Evolutionary conservation across 1,140 invertebrate genomes (phyloP), one percentile per base, ranked within the genome.

Genomic region (Nephotettix cincticeps): DNA sequence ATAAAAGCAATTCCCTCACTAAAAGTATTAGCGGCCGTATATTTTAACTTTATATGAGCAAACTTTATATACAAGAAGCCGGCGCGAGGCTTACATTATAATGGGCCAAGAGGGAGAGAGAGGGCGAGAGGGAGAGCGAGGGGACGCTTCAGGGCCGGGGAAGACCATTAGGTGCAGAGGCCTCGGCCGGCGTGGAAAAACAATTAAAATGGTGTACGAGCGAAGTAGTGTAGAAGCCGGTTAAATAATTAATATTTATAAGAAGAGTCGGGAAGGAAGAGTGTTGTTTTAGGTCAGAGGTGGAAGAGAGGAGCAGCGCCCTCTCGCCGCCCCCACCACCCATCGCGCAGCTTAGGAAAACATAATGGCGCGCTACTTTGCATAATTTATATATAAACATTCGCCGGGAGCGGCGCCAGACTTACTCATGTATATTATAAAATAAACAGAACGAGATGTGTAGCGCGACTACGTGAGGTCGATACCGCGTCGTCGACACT

Each of bases 351-450:
- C 25, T 61, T 61, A 61, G 56, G 56, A 67, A 67, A 67, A 67
- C 64, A 67, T 67, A 67, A 67, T 67, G 64, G 64, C 32, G 23
- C 64, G 21, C 64, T 43, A 43, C 40, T 67, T 67, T 67, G 64
- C 64, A 67, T 67, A 67, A 67, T 67, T 67, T 67, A 67, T 67
- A 67, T 67, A 67, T 67, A 67, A 67, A 67, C 64, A 67, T 67
- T 67, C 64, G 27, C 30, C 27, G 40, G 36, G 27, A 45, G 61
- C 56, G 29, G 29, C 63, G 63, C 64, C 64, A 67, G 64, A 67
- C 64, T 67, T 67, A 43, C 64, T 67, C 64, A 67, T 67, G 64
- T 67, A 67, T 67, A 67, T 67, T 67, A 67, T 67, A 67, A 67
- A 67, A 67, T 67, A 67, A 67, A 67, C 64, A 67, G 23, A 40